Percentiles rank a stretch among this genome's conserved stretches.
These are phyloP conservation scores for Ceratina calcarata DNA, from an alignment of 1,140 invertebrate species.

Conservation along the genomic window DNA sequence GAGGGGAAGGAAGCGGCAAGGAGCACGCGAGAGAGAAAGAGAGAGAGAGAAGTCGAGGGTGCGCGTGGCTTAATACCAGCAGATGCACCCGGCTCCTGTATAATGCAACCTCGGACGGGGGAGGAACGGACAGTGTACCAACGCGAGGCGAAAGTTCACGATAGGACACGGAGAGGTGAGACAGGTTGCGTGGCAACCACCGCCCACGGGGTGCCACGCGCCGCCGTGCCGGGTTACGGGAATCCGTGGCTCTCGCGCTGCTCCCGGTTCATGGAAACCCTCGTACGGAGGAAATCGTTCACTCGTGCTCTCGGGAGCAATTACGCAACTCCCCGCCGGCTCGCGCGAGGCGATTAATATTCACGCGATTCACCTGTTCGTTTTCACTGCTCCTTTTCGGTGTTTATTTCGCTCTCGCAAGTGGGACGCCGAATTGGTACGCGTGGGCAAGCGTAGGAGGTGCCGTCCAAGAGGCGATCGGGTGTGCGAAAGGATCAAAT, in stretches of 20 bases:
- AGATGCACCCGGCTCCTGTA: slow-evolving; percentile 20
- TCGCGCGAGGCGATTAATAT: not conserved
- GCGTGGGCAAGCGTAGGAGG: no score
- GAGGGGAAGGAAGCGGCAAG: not conserved
- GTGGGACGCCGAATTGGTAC: no score
- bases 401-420: no score
- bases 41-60: not conserved
- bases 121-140: not conserved
- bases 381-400: no score
- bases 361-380: no score
- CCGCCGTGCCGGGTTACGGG: slow-evolving; percentile 32
- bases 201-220: slow-evolving; percentile 73
- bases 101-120: slow-evolving; percentile 3
- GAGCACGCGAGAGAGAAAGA: no score
- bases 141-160: slow-evolving; percentile 63
- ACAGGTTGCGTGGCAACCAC: slow-evolving; percentile 73
- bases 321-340: slow-evolving; percentile 11
- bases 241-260: not conserved
- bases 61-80: slow-evolving; percentile 26
- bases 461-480: no score
- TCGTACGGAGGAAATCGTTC: not conserved
- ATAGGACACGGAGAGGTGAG: slow-evolving; percentile 51
- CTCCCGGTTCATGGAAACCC: not conserved
- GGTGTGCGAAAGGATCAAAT: no score
- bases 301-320: not conserved